Evolutionary conservation across 92 coral and sea anemone species (phyloP).

Genomic region (Porites lobata): DNA sequence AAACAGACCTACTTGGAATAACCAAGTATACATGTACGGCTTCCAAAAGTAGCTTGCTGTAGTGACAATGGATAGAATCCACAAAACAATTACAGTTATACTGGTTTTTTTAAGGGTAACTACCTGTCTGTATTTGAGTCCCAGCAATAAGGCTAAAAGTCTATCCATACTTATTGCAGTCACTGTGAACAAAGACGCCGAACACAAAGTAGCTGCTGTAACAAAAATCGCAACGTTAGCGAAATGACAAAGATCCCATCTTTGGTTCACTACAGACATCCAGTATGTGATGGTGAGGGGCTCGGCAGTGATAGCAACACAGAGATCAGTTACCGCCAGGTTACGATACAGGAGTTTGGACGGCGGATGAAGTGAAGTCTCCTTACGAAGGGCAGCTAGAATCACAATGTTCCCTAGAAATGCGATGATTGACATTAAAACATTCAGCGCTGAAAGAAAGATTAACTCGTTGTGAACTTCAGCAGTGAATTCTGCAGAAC

Average conservation of each 20-base stretch:
- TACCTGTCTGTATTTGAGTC: constrained; percentile 2
- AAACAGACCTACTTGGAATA: too few relatives aligned
- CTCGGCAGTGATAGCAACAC: neutral
- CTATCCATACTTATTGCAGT: constrained; percentile 40
- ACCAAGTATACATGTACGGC: neutral
- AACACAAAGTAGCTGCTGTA: neutral
- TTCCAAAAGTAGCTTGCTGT: neutral
- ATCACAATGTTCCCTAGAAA: neutral
- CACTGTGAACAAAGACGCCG: constrained; percentile 8
- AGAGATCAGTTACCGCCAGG: neutral
- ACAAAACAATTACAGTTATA: neutral
- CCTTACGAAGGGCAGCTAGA: neutral
- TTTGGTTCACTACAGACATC: neutral
- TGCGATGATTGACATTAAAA: neutral
- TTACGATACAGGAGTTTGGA: neutral
- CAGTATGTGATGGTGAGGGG: neutral
- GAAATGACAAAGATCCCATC: neutral
- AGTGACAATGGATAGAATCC: neutral
- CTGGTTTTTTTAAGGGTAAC: constrained; percentile 17
- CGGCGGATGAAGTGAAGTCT: neutral
- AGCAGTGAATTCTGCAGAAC: neutral
- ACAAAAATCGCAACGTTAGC: neutral
- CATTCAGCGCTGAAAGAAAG: neutral
- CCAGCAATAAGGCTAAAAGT: constrained; percentile 6
- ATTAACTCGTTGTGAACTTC: neutral